Conservation (phyloP, 2,888 invertebrate genomes). For the Magallana nippona region DNA sequence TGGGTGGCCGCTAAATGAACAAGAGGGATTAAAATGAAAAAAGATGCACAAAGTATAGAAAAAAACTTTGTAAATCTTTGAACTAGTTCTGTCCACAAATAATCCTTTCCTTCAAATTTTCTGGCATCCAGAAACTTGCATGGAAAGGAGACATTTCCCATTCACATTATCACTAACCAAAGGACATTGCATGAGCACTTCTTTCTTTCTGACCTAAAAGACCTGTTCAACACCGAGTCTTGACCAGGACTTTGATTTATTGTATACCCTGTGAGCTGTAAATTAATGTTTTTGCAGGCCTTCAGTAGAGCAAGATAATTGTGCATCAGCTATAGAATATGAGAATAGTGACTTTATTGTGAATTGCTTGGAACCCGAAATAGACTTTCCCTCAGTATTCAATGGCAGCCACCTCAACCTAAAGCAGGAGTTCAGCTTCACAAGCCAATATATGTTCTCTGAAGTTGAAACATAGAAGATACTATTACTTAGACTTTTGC, state of each 20-base stretch:
- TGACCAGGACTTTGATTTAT: conserved; percentile 19
- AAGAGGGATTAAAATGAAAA: conserved; percentile 32
- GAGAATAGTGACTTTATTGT: conserved; percentile 47
- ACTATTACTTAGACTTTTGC: conserved; percentile 25
- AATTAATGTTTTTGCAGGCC: conserved; percentile 42
- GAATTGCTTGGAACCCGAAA: conserved; percentile 46
- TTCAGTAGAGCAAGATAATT: conserved; percentile 44
- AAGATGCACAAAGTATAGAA: conserved; percentile 13
- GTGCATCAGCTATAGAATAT: conserved; percentile 37
- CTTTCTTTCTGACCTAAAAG: conserved; percentile 26
- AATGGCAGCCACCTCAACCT: conserved; percentile 58
- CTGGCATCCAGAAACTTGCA: conserved; percentile 16
- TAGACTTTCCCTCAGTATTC: conserved; percentile 56
- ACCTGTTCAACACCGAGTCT: conserved; percentile 22
- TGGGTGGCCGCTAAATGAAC: conserved; percentile 44
- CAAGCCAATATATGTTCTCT: conserved; percentile 40
- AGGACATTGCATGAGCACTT: conserved; percentile 28
- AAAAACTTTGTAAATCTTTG: conserved; percentile 13
- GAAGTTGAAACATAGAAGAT: conserved; percentile 43
- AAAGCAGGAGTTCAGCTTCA: conserved; percentile 47
- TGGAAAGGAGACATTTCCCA: conserved; percentile 3
- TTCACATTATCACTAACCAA: conserved; percentile 14
- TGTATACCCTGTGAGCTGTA: conserved; percentile 22
- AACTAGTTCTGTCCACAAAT: neutral
- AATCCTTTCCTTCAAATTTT: conserved; percentile 24